Base-by-base conservation (phyloP, 30 jellyfish, hydroid and myxozoan species). In the Aurelia coerulea region DNA sequence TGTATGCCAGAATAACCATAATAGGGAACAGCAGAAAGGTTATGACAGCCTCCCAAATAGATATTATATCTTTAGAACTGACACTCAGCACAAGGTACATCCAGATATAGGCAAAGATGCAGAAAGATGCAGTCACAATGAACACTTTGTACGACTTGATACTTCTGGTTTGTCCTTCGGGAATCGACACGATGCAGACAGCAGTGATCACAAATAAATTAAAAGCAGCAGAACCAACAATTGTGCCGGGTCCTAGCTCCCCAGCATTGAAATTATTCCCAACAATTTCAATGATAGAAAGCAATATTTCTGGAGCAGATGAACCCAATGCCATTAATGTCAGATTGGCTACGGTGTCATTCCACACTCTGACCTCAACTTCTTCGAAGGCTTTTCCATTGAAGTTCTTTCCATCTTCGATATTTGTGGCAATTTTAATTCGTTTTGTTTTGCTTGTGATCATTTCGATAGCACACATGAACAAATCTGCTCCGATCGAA, bases 181-280 rank as follows among this genome's bases (percentile, higher is more conserved):
- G 88, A 10, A 95, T 80, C 1, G 99, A 72, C 63, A 84, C 84
- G 37, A 95, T 89, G 74, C 99, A 95, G 65, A 90, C 95, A 0
- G 99, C 99, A 2, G 97, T 95, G 74, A 95, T 95, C 34, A 74
- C 86, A 50, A 95, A 78, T n/a, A 95, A 76, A 82, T 95, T 95
- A 84, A 95, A 95, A 34, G 99, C 97, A 23, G 99, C 99, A 65
- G 98, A 90, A 4, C 99, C 99, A 7, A 95, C 99, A 33, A 95
- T 95, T 8, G 99, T 95, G 12, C 99, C 99, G 10, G 99, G 99
- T 11, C 99, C 99, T 37, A 95, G 95, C 67, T 71, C 92, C 3
- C 99, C 99, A 56, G 99, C 99, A 18, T 95, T 82, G 83, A 95
- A 95, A 56, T 86, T 75, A 46, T 86, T 90, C 14, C 97, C 95